A percentile compares a stretch with the other conserved stretches of the same genome.
These are phyloP conservation scores for Bos indicus DNA, from an alignment of 2,113 vertebrate genomes.

Conservation along the genomic window DNA sequence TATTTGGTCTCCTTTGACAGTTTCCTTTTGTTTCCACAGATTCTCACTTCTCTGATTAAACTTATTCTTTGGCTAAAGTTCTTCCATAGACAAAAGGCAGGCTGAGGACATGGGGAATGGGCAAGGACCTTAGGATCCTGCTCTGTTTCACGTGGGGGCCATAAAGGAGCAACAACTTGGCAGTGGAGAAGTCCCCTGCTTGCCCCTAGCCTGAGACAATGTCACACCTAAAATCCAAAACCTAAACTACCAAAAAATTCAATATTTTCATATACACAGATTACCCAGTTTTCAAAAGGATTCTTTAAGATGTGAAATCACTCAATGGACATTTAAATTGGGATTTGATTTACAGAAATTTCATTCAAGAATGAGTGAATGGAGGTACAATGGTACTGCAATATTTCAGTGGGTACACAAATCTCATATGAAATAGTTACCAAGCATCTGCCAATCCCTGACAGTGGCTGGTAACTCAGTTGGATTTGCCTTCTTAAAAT, in stretches of 20 bases:
- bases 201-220: background rate
- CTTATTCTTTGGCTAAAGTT: background rate
- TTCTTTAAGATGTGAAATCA: background rate
- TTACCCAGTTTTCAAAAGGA: background rate
- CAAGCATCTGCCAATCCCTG: background rate
- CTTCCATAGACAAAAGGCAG: background rate
- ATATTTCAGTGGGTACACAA: background rate
- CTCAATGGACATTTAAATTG: background rate
- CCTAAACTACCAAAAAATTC: background rate
- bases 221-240: background rate
- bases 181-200: background rate
- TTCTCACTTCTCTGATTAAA: background rate
- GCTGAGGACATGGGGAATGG: background rate
- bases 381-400: background rate
- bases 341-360: background rate
- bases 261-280: background rate
- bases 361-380: background rate
- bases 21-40: background rate
- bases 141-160: background rate
- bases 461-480: background rate
- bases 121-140: background rate
- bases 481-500: conserved; percentile 2
- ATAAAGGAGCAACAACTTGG: background rate
- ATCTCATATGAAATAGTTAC: background rate
- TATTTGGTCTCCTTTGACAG: background rate